phyloP scores from a whole-genome alignment of 2,113 vertebrate species.

The Columba livia region DNA sequence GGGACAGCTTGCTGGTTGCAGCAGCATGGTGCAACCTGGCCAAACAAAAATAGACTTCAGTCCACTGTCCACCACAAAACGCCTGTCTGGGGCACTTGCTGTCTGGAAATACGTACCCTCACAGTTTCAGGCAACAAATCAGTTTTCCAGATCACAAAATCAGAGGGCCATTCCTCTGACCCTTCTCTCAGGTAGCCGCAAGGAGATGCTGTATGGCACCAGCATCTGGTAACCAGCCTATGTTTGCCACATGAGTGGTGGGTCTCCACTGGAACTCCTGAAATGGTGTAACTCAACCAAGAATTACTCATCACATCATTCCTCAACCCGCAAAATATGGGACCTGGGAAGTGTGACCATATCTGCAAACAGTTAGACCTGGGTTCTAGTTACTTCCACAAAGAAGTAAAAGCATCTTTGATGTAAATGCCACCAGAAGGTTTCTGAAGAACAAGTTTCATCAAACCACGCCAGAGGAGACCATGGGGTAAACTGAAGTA shows the following conservation, averaged over 20 bases:
- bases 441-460: not conserved
- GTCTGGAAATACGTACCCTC: not conserved
- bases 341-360: not conserved
- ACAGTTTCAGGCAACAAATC: not conserved
- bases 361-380: not conserved
- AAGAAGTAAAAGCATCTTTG: not conserved
- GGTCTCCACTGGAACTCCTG: fast-evolving
- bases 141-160: not conserved
- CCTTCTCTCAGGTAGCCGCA: not conserved
- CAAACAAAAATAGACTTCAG: not conserved
- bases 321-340: not conserved
- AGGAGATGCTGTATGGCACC: not conserved
- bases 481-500: not conserved
- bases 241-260: fast-evolving
- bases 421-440: not conserved
- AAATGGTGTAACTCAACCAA: not conserved
- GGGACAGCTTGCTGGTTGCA: fast-evolving
- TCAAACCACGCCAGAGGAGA: not conserved
- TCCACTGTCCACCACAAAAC: not conserved
- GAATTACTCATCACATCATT: not conserved
- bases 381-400: not conserved
- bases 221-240: not conserved
- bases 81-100: not conserved
- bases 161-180: fast-evolving
- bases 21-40: fast-evolving